Evolutionary conservation across 2,888 invertebrate genomes (phyloP).

Genomic region (Andrena bucephala): DNA sequence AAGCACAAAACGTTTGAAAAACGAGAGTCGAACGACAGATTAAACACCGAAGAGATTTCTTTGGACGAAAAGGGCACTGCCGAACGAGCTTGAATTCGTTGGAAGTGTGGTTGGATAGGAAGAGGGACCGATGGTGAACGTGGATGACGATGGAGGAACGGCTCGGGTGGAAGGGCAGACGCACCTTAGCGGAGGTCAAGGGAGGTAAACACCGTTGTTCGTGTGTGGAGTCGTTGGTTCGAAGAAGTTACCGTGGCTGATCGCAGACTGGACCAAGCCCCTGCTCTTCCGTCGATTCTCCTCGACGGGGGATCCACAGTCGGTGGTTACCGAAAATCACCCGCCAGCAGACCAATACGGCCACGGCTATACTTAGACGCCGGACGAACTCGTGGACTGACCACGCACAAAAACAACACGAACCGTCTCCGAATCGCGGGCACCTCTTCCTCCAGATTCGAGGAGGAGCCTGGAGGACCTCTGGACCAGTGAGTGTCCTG

Average conservation of each 20-base stretch:
- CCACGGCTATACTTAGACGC: conserved; percentile 84
- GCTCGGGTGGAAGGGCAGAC: conserved; percentile 30
- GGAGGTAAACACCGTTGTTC: conserved; percentile 59
- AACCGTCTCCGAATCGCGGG: conserved; percentile 36
- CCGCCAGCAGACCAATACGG: conserved; percentile 80
- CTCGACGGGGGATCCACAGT: conserved; percentile 67
- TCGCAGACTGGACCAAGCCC: conserved; percentile 79
- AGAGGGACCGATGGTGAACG: background rate
- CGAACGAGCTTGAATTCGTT: background rate
- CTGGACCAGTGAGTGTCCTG: background rate
- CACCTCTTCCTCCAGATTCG: conserved; percentile 28
- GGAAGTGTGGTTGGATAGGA: background rate
- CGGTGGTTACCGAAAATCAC: conserved; percentile 78
- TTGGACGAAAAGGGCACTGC: background rate
- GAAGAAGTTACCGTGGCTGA: conserved; percentile 74
- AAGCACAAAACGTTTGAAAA: too few species aligned
- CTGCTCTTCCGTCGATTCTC: conserved; percentile 69
- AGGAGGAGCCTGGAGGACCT: background rate
- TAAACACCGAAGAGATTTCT: background rate
- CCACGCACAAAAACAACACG: conserved; percentile 75
- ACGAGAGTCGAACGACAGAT: background rate
- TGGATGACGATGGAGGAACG: background rate
- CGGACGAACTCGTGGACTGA: conserved; percentile 77
- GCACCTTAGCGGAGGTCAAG: conserved; percentile 56
- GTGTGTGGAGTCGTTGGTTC: conserved; percentile 62